A percentile compares a stretch with the other conserved stretches of the same genome.
Evolutionary conservation across 2,888 invertebrate species (phyloP).

Genomic region (Hypercompe scribonia): DNA sequence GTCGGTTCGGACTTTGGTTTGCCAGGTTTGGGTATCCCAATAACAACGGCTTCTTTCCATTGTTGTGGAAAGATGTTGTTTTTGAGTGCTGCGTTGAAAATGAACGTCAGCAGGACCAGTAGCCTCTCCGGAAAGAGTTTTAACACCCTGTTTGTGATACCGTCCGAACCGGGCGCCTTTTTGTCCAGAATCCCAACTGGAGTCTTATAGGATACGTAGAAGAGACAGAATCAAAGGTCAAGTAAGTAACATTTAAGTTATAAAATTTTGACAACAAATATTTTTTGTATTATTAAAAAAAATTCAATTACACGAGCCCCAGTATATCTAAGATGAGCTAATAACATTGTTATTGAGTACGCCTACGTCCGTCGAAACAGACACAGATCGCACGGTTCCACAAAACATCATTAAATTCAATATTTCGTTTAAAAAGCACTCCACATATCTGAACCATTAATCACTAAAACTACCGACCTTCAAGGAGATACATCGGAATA

Average conservation of each 20-base stretch:
- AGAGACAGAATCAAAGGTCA: constrained; percentile 30
- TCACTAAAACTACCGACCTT: constrained; percentile 86
- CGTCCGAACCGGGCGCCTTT: too few species aligned
- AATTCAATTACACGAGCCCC: constrained; percentile 48
- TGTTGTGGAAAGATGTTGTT: too few species aligned
- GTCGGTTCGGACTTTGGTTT: too few species aligned
- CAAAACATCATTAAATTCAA: constrained; percentile 86
- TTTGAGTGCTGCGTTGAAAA: too few species aligned
- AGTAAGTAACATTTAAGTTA: constrained; percentile 27
- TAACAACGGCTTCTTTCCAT: too few species aligned
- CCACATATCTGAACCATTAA: constrained; percentile 85
- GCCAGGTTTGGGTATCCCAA: too few species aligned
- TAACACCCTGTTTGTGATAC: too few species aligned
- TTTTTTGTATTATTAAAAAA: constrained; percentile 33
- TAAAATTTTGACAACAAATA: constrained; percentile 57
- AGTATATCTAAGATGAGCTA: constrained; percentile 63
- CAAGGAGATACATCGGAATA: constrained; percentile 85
- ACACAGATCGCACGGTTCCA: constrained; percentile 75
- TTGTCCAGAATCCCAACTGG: constrained; percentile 16
- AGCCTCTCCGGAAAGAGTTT: too few species aligned
- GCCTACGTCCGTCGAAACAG: constrained; percentile 71
- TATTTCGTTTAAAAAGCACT: constrained; percentile 86
- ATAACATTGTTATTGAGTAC: constrained; percentile 68
- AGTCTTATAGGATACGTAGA: constrained; percentile 36
- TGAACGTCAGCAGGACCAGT: too few species aligned